Base-by-base conservation (phyloP, 2,888 invertebrate species). In the Xylocampa areola region DNA sequence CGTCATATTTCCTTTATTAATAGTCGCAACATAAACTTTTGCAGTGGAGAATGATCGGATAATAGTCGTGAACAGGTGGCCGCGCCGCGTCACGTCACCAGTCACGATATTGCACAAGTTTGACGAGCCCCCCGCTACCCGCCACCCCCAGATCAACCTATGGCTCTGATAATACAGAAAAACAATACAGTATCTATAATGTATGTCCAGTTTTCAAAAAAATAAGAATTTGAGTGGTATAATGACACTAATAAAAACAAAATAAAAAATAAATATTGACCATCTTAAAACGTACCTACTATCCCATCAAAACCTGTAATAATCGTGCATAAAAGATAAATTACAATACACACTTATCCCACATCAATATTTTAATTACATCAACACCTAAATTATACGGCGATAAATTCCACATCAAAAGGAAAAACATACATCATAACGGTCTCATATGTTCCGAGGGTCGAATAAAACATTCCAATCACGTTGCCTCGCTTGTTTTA, bases 401-500 rank as follows among this genome's bases (percentile, higher is more conserved):
- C 84, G 73, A 89, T 89, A 89, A 87, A 86, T 88, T 84, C 67
- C 73, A 85, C 85, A 86, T 90, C 88, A 88, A 89, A 87, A 86
- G 84, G 84, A 87, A 90, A 90, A 87, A 88, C 90, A 92, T 92
- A 90, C 86, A 92, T 92, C 92, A 92, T 88, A 89, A 76, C 80
- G 87, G 92, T 84, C 91, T 92, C 92, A 92, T 91, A 91, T 91
- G 92, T 91, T 92, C 84, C 79, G 81, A 85, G 90, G 91, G 91
- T 87, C 89, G 86, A 80, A 87, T 89, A 88, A 89, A 90, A 87
- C 89, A 94, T 94, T 94, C 93, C 92, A 89, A 91, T 94, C 93
- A 94, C 93, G 93, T 91, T 85, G 87, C 86, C 82, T 84, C 87
- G 92, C 89, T 91, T 92, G 92, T 92, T 94, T 92, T 92, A 94